Evolutionary conservation across 2,797 vertebrate genomes (phyloP).

Genomic region (Leptodactylus fallax): DNA sequence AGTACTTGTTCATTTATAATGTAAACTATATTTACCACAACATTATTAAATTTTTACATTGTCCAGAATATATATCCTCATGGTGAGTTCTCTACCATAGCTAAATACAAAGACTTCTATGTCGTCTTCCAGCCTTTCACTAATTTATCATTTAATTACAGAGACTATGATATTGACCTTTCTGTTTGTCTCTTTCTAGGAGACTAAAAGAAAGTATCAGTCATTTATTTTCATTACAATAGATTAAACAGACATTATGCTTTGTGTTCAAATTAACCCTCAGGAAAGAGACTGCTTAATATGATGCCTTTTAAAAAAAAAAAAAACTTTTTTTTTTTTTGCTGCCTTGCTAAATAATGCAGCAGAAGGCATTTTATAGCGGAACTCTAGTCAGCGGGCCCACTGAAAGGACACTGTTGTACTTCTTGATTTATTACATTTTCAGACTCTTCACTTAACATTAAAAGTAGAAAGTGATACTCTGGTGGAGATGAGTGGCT

Average conservation of each 20-base stretch:
- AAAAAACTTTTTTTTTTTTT: background rate
- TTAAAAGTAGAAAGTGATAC: slow-evolving; percentile 54
- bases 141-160: too few species aligned
- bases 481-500: slow-evolving; percentile 45
- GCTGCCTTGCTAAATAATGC: slow-evolving; percentile 46
- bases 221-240: slow-evolving; percentile 8
- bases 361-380: slow-evolving; percentile 38
- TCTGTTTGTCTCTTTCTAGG: background rate
- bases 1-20: too few species aligned
- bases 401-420: slow-evolving; percentile 43
- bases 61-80: too few species aligned
- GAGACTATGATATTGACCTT: background rate
- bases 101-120: too few species aligned
- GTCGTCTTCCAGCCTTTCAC: too few species aligned
- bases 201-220: background rate
- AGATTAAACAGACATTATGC: background rate
- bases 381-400: slow-evolving; percentile 32
- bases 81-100: too few species aligned
- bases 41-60: too few species aligned
- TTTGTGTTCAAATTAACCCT: background rate
- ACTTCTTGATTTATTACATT: background rate
- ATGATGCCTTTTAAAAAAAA: slow-evolving; percentile 11
- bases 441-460: background rate
- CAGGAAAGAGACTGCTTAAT: slow-evolving; percentile 2
- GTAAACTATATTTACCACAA: too few species aligned